Evolutionary conservation across 2,888 invertebrate genomes (phyloP).

Genomic region (Platycheirus albimanus): DNA sequence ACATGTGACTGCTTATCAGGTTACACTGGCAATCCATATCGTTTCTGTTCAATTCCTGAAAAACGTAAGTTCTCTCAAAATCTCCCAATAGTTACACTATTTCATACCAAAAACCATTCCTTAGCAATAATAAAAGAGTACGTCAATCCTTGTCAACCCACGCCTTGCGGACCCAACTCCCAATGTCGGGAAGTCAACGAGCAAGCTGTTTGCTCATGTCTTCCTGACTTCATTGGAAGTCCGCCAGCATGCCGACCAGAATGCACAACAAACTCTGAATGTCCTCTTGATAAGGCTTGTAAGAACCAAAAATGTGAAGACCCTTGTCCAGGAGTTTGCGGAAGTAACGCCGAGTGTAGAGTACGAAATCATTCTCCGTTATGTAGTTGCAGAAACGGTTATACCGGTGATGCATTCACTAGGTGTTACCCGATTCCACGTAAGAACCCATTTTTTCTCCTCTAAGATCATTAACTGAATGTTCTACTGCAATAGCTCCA

Average conservation of each 20-base stretch:
- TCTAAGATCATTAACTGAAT: constrained; percentile 24
- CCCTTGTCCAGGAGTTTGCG: constrained; percentile 86
- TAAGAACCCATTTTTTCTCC: constrained; percentile 76
- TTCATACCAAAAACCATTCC: neutral
- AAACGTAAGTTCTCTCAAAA: constrained; percentile 84
- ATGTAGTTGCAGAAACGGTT: constrained; percentile 88
- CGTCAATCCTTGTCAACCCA: constrained; percentile 85
- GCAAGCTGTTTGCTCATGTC: constrained; percentile 86
- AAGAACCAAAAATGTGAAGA: constrained; percentile 86
- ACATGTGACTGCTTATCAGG: constrained; percentile 87
- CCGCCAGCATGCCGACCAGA: constrained; percentile 88
- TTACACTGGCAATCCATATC: constrained; percentile 91
- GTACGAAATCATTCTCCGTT: constrained; percentile 90
- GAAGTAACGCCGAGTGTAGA: constrained; percentile 87
- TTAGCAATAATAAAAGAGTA: constrained; percentile 80
- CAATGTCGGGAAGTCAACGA: constrained; percentile 85
- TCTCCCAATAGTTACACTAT: neutral
- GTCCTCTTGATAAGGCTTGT: constrained; percentile 85
- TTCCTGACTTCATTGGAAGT: constrained; percentile 85
- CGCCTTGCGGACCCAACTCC: constrained; percentile 87
- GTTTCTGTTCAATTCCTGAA: constrained; percentile 84
- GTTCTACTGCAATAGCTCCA: constrained; percentile 67
- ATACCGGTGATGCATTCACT: constrained; percentile 90
- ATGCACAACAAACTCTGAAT: constrained; percentile 87
- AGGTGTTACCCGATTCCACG: constrained; percentile 84